phyloP scores from a whole-genome alignment of 2,888 invertebrate genomes.

The Melieria omissa region DNA sequence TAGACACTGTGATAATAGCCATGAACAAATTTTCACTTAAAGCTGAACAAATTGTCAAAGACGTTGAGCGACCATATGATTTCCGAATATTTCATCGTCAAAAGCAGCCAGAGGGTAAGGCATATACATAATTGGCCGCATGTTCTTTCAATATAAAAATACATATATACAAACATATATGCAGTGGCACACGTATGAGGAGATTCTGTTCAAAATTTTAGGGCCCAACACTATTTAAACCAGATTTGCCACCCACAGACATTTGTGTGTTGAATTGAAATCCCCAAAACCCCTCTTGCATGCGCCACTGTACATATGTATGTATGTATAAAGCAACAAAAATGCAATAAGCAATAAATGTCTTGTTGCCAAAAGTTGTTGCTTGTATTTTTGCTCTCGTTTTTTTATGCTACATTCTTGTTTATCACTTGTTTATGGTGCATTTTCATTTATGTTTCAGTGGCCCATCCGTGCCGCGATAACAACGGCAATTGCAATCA shows the following conservation, averaged over 20 bases:
- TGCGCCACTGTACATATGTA: background rate
- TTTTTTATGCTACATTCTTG: background rate
- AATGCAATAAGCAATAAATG: no score
- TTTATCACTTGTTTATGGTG: background rate
- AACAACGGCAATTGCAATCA: slow-evolving; percentile 80
- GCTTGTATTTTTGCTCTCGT: background rate
- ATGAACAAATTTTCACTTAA: slow-evolving; percentile 71
- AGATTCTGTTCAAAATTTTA: background rate
- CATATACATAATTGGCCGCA: background rate
- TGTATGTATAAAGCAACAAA: no score
- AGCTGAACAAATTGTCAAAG: slow-evolving; percentile 67
- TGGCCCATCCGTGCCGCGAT: slow-evolving; percentile 76
- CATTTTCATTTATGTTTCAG: slow-evolving; percentile 54
- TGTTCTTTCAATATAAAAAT: background rate
- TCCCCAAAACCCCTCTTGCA: background rate
- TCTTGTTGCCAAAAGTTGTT: no score
- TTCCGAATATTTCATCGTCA: slow-evolving; percentile 81
- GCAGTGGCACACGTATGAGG: no score
- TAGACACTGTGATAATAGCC: slow-evolving; percentile 73
- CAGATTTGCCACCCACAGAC: no score
- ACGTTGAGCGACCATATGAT: slow-evolving; percentile 73
- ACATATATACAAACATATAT: background rate
- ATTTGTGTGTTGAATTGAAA: no score
- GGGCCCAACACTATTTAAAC: background rate
- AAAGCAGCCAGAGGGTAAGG: slow-evolving; percentile 77